Base-by-base conservation (phyloP, 2,797 vertebrate genomes). In the Chaetophractus vellerosus region DNA sequence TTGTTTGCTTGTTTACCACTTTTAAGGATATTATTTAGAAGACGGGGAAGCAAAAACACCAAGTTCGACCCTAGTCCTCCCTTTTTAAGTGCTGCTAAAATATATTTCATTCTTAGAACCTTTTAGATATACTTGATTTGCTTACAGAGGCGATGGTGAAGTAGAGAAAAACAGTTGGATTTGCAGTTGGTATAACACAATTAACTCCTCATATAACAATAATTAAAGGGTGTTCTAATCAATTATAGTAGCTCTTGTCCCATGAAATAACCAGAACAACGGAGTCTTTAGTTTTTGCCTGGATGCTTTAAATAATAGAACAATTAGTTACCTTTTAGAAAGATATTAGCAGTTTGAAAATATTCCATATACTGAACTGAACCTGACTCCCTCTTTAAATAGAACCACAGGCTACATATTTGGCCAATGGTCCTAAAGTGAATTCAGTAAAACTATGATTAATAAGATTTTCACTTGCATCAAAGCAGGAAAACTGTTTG, bases 1-100 rank as follows among this genome's bases (percentile, higher is more conserved):
- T 52, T 75, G 18, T 75, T 55, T 87, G 11, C 28, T 81, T 95
- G 19, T 81, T 84, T 93, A 94, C 75, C 45, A 79, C 5, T 63
- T 78, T 90, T 90, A 78, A 66, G 24, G 45, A 23, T 82, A 78
- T 89, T 41, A 33, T 55, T 72, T 48, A 9, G 24, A 50, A 90
- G 48, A 15, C 68, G 23, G 41, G 59, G 31, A 71, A 79, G 83
- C 14, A 55, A 28, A 28, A 55, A 31, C 38, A 64, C 52, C 16
- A 36, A 48, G 45, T 7, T 71, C 45, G 31, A 90, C 24, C 23
- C 33, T 59, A 48, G 52, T 19, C 52, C 18, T 19, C 52, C 52
- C 52, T 19, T 55, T 55, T 55, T 55, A 55, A 19, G 52, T 18
- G 52, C 52, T 18, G 31, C n/a, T 36, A n/a, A 61, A 45, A 36